Evolutionary conservation across 2,888 invertebrate species (phyloP).

Genomic region (Rhaphigaster nebulosa): DNA sequence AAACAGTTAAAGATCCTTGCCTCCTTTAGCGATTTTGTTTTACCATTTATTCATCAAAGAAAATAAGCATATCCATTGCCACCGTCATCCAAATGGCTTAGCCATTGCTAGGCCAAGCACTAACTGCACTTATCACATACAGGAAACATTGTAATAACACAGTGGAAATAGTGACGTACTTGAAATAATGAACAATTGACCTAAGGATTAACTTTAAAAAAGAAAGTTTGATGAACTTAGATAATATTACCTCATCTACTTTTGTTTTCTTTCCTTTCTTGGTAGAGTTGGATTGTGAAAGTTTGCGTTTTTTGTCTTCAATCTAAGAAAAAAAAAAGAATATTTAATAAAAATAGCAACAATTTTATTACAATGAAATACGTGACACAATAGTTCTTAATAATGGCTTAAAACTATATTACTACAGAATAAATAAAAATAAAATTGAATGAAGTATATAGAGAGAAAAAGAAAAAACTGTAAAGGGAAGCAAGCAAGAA

Average conservation of each 20-base stretch:
- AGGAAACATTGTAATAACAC: no score
- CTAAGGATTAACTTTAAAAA: background rate
- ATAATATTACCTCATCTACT: conserved; percentile 64
- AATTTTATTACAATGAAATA: background rate
- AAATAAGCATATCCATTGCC: no score
- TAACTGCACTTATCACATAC: no score
- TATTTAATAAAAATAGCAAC: background rate
- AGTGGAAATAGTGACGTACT: background rate
- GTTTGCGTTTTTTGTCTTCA: conserved; percentile 67
- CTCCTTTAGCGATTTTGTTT: no score
- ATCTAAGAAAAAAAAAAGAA: conserved; percentile 63
- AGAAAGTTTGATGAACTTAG: background rate
- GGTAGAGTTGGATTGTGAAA: conserved; percentile 66
- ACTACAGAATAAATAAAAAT: background rate
- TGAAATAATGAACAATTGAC: background rate
- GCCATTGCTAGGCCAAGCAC: no score
- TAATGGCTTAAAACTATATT: background rate
- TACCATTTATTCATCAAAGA: no score
- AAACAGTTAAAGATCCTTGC: no score
- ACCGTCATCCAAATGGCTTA: no score
- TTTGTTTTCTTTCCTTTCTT: conserved; percentile 66
- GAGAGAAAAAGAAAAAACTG: background rate
- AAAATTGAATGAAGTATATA: background rate
- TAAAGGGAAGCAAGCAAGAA: background rate
- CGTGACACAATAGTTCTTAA: background rate